These are phyloP conservation scores for Leucosticte australis DNA, from an alignment of 2,113 vertebrate genomes.

Conservation along the genomic window DNA sequence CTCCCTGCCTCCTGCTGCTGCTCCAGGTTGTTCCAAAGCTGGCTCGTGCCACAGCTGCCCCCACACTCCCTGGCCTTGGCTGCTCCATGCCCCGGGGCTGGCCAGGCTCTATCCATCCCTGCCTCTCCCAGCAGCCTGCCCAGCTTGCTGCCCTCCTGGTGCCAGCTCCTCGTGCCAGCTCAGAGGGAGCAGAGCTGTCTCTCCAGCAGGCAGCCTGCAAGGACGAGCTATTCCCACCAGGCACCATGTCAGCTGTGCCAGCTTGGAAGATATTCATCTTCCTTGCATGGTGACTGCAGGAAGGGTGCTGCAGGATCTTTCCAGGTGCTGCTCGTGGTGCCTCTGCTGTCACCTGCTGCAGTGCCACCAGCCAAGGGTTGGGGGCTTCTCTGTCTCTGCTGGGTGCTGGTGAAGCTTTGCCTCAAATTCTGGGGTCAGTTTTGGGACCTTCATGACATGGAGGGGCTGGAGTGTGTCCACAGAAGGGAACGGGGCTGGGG, in stretches of 20 bases:
- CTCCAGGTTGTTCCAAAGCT: not conserved
- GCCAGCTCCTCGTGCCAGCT: not conserved
- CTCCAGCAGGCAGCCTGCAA: not conserved
- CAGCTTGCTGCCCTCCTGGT: not conserved
- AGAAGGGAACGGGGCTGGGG: accelerated
- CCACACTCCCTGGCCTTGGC: accelerated
- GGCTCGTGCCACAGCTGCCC: not conserved
- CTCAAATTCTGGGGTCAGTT: not conserved
- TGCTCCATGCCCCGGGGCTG: accelerated
- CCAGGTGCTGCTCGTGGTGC: not conserved
- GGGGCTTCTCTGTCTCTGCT: not conserved
- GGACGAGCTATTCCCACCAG: not conserved
- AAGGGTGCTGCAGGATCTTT: not conserved
- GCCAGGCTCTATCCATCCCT: not conserved
- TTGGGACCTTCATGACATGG: not conserved
- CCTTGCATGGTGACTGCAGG: not conserved
- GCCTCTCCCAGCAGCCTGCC: not conserved
- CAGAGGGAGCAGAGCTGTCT: not conserved
- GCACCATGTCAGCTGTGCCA: not conserved
- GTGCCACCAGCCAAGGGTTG: not conserved
- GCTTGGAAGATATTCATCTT: not conserved
- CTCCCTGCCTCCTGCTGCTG: not conserved
- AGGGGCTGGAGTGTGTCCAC: accelerated
- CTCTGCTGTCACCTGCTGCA: not conserved
- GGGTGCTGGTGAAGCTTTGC: not conserved